phyloP scores from a whole-genome alignment of 1,140 invertebrate species.

The Drosophila paulistorum region DNA sequence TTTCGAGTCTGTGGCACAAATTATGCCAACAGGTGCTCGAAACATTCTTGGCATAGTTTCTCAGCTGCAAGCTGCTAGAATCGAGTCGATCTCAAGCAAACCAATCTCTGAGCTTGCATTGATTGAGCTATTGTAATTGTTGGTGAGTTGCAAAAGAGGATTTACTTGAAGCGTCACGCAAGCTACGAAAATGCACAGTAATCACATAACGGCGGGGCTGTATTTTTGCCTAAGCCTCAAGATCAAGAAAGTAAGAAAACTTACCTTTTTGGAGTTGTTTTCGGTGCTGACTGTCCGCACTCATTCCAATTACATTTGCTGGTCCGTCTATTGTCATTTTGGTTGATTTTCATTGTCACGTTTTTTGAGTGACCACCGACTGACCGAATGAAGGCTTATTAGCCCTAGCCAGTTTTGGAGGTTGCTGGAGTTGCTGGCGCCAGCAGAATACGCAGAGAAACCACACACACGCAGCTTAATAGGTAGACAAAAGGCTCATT shows the following conservation, averaged over 20 bases:
- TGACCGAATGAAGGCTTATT: too few relatives aligned
- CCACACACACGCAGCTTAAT: slow-evolving; percentile 16
- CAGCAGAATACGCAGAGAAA: slow-evolving; percentile 25
- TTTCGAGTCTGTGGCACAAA: slow-evolving; percentile 41
- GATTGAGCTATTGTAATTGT: slow-evolving; percentile 62
- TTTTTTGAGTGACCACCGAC: slow-evolving; percentile 23
- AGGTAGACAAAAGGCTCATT: slow-evolving; percentile 39
- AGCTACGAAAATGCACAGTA: neutral
- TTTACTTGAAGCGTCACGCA: slow-evolving; percentile 6
- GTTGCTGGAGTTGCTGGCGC: slow-evolving; percentile 39
- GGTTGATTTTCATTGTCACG: slow-evolving; percentile 53
- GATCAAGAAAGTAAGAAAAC: too few relatives aligned
- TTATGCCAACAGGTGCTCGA: slow-evolving; percentile 58
- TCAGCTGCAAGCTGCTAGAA: slow-evolving; percentile 27
- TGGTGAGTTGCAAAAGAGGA: slow-evolving; percentile 10
- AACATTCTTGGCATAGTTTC: slow-evolving; percentile 65
- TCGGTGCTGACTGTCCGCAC: slow-evolving; percentile 11
- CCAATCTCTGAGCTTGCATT: slow-evolving; percentile 19
- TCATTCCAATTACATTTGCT: slow-evolving; percentile 32
- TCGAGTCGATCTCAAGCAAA: neutral
- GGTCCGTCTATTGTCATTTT: neutral
- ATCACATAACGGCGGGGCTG: neutral
- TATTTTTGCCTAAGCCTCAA: neutral
- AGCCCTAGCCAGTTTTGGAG: too few relatives aligned
- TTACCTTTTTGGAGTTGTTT: neutral